These are phyloP conservation scores for Falco punctatus DNA, from an alignment of 2,113 vertebrate genomes.

Conservation along the genomic window DNA sequence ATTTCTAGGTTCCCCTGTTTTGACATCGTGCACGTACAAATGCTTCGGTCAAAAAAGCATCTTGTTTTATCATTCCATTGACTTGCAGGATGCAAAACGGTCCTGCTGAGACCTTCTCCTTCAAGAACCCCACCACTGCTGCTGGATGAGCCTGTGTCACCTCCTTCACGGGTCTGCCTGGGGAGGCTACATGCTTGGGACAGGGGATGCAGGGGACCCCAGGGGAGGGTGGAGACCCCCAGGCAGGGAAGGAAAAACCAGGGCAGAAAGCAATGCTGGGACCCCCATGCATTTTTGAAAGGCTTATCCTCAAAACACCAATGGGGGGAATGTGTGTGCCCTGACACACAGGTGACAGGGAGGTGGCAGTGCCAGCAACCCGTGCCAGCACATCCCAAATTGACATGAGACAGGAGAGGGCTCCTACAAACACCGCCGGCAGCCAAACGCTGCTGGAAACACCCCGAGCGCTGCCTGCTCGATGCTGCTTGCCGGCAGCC, in stretches of 20 bases:
- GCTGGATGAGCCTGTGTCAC: fast-evolving
- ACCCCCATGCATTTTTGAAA: background rate
- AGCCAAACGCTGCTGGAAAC: background rate
- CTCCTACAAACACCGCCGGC: background rate
- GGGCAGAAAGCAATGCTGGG: background rate
- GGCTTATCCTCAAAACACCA: fast-evolving
- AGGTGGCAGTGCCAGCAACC: background rate
- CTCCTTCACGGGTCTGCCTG: background rate
- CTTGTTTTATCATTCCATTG: background rate
- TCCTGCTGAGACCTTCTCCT: background rate
- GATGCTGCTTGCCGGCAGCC: background rate
- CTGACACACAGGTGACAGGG: background rate
- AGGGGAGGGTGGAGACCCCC: background rate
- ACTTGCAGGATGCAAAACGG: background rate
- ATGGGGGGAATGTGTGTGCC: fast-evolving
- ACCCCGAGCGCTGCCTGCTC: fast-evolving
- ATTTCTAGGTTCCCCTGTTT: background rate
- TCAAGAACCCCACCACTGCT: background rate
- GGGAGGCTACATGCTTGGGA: fast-evolving
- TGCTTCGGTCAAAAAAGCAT: background rate
- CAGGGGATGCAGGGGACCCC: background rate
- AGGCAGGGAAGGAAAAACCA: background rate
- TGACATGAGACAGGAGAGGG: background rate
- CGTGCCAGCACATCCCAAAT: fast-evolving
- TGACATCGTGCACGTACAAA: fast-evolving